Evolutionary conservation across 1,140 invertebrate species (phyloP), one percentile per base, ranked within the genome.

Genomic region (Spodoptera litura): DNA sequence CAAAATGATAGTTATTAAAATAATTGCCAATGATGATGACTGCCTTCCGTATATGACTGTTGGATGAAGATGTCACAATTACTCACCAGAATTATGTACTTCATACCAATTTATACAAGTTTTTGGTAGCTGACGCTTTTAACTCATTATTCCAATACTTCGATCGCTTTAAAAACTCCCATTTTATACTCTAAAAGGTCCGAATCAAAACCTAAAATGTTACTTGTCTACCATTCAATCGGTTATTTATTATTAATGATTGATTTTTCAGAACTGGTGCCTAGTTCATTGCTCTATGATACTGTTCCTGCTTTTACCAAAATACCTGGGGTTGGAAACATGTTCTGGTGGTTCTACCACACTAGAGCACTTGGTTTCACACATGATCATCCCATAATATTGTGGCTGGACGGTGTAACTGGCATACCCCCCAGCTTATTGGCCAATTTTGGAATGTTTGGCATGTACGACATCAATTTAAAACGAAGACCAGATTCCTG

Each of bases 301-400:
- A 72, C 85, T 0, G 4, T 58, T 20, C 88, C 90, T 68, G 92
- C 87, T 0, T 85, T 85, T 55, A 91, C 91, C 1, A 85, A 86
- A 55, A 85, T 94, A 20, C 62, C 49, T 2, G 80, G 77, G 3
- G 68, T 59, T 0, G 92, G 91, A n/a, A 84, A 92, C n/a, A 78
- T 91, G 62, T 94, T 94, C 78, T 94, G 92, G 92, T 92, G 90
- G 87, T 94, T 94, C 77, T 90, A 87, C 73, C 90, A 90, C 0
- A 83, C 88, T 0, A 62, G 74, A 0, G 51, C 51, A n/a, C 15
- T 31, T 8, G 15, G 38, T 10, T 20, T 55, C 38, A 35, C 12
- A n/a, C 35, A n/a, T 6, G n/a, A 38, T 2, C 27, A 56, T 75
- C 92, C 92, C 3, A 51, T 93, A 51, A 78, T 94, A 11, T 55